Base-by-base conservation (phyloP, 2,113 vertebrate genomes). In the Myrmophylax atrothorax region DNA sequence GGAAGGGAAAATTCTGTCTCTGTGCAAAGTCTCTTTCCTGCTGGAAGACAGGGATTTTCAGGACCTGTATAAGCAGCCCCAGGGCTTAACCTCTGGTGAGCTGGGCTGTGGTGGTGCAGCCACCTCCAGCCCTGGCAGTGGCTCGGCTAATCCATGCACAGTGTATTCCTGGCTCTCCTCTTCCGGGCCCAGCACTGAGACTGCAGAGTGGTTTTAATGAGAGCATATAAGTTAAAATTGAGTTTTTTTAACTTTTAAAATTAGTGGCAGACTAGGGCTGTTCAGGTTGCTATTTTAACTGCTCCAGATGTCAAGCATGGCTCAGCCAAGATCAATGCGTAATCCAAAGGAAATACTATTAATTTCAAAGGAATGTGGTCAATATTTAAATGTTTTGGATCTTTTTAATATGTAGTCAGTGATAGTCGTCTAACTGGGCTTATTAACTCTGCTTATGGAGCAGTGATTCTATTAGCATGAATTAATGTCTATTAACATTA, bases 271-370 rank as follows among this genome's bases (percentile, higher is more conserved):
- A 62, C 88, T 85, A 14, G 72, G 93, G 69, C 87, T 93, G 74
- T 87, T 93, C 83, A 66, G 83, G 91, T 93, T 94, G 91, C 84
- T 69, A 37, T 95, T 96, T 97, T 96, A 95, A 95, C 91, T 93
- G 60, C 86, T 93, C 94, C 95, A 97, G 89, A 97, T 97, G 93
- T 94, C 87, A 86, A 50, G 55, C 67, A 8, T 0, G 6, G 88
- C 80, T 95, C 78, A 93, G 83, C 93, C 24, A 47, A 93, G 77
- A 94, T 95, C 92, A 89, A 58, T 89, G 89, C 5, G 19, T 95
- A 96, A 97, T 97, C 94, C 70, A 68, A 95, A 95, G 95, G 94
- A 97, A 96, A 96, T 91, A 86, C 92, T 94, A 69, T 75, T 96
- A 94, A 97, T 95, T 97, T 96, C 83, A 84, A 94, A 96, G 93